Evolutionary conservation across 2,113 vertebrate species (phyloP).

Genomic region (Chinchilla lanigera): DNA sequence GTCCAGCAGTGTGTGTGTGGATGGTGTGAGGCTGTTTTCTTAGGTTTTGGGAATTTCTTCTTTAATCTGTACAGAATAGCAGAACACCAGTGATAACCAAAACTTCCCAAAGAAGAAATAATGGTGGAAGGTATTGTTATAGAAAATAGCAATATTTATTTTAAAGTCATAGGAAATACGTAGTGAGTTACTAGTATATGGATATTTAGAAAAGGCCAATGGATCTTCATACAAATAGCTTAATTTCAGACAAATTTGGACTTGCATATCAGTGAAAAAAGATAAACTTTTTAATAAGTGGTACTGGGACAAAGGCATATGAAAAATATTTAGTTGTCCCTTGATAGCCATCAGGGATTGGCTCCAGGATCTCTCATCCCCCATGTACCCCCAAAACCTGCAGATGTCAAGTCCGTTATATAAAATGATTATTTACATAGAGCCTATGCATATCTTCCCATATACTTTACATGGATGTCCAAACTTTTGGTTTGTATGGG

Average conservation of each 20-base stretch:
- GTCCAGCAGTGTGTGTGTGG: neutral
- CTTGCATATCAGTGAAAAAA: neutral
- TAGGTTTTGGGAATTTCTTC: constrained; percentile 7
- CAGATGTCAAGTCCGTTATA: neutral
- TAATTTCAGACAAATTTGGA: constrained; percentile 9
- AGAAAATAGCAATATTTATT: constrained; percentile 11
- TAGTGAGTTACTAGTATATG: neutral
- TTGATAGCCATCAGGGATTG: neutral
- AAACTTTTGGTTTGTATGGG: neutral
- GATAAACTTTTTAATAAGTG: constrained; percentile 7
- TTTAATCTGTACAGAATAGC: neutral
- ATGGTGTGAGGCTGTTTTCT: neutral
- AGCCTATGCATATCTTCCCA: neutral
- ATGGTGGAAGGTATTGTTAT: neutral
- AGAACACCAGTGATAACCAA: neutral
- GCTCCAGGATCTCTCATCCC: neutral
- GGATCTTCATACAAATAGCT: neutral
- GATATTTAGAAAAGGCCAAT: neutral
- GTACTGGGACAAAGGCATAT: neutral
- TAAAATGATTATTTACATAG: neutral
- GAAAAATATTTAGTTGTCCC: neutral
- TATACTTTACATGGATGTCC: neutral
- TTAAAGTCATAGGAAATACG: constrained; percentile 28
- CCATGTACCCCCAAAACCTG: neutral
- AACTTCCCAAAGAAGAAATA: neutral